A percentile compares a stretch with the other conserved stretches of the same genome.
phyloP scores from a whole-genome alignment of 2,113 vertebrate species.

The Rana temporaria region DNA sequence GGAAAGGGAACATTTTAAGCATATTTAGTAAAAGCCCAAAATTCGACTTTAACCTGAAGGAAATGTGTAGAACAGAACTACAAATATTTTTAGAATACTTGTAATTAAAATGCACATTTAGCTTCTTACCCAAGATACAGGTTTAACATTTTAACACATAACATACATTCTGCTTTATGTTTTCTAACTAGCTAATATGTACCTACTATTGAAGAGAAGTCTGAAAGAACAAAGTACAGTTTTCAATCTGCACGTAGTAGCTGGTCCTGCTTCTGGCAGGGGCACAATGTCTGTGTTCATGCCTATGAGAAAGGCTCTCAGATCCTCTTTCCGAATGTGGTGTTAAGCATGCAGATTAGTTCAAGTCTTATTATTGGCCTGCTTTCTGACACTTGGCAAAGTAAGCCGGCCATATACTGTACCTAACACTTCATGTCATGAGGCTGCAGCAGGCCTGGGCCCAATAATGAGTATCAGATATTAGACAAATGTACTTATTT shows the following conservation, averaged over 20 bases:
- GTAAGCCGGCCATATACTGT: conserved; percentile 32
- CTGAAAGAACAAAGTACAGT: conserved; percentile 11
- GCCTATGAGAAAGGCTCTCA: conserved; percentile 45
- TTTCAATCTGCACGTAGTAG: conserved; percentile 5
- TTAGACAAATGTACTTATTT: not conserved
- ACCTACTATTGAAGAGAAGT: not conserved
- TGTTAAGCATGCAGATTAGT: conserved; percentile 50
- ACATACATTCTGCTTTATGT: too few relatives aligned
- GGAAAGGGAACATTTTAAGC: too few relatives aligned
- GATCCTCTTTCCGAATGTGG: conserved; percentile 14
- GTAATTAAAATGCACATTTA: too few relatives aligned
- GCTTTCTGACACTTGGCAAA: conserved; percentile 37
- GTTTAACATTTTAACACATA: too few relatives aligned
- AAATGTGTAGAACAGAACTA: too few relatives aligned
- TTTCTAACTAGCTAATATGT: not conserved
- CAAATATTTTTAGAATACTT: too few relatives aligned
- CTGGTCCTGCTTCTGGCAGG: conserved; percentile 31
- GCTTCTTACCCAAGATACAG: too few relatives aligned
- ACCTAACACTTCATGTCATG: conserved; percentile 14
- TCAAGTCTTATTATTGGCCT: conserved; percentile 41
- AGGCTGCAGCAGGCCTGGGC: too few relatives aligned
- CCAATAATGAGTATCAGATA: not conserved
- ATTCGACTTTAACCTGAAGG: too few relatives aligned
- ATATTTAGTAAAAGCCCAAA: too few relatives aligned
- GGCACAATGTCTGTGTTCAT: conserved; percentile 44